Base-by-base conservation (phyloP, 2,888 invertebrate species). In the Coronaproctus castanopsis region DNA sequence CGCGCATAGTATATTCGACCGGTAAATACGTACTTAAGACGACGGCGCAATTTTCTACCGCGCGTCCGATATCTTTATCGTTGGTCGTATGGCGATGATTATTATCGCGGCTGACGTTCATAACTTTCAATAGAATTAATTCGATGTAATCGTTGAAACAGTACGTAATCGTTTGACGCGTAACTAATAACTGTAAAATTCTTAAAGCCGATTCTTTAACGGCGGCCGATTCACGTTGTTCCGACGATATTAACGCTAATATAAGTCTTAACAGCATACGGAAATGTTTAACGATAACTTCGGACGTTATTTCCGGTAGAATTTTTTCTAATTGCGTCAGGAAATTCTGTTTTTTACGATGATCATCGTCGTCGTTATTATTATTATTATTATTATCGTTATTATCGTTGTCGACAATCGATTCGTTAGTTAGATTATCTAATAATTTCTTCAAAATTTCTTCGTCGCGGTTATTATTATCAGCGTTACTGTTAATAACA, bases 101-200 rank as follows among this genome's bases (percentile, higher is more conserved):
- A 64, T 78, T 75, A 54, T 77, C 77, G 67, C 78, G 85, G 74
- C 93, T 90, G 58, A 88, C 87, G 70, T 87, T 83, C 66, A 96
- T 80, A 18, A 96, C 85, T 73, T 87, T 85, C 57, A 96, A 75
- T 59, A 92, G 81, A 50, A 95, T 83, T 59, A 96, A 78, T 75
- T 97, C 96, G 59, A 89, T 84, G 75, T 88, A 96, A 68, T 84
- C 84, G 64, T 82, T 79, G 80, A 95, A 93, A 66, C 83, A 81
- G 61, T 82, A 77, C 52, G 86, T 76, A 66, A 89, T 79, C 69
- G 83, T 80, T 49, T 81, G 78, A 58, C 85, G 81, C 63, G 87
- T 81, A 67, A 93, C 80, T 69, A 96, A 82, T 75, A 91, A 91
- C 62, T 86, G 80, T 52, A 95, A 76, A 21, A 85, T 81, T 36